These are phyloP conservation scores for Camelus bactrianus DNA, from an alignment of 2,113 vertebrate species.

Conservation along the genomic window DNA sequence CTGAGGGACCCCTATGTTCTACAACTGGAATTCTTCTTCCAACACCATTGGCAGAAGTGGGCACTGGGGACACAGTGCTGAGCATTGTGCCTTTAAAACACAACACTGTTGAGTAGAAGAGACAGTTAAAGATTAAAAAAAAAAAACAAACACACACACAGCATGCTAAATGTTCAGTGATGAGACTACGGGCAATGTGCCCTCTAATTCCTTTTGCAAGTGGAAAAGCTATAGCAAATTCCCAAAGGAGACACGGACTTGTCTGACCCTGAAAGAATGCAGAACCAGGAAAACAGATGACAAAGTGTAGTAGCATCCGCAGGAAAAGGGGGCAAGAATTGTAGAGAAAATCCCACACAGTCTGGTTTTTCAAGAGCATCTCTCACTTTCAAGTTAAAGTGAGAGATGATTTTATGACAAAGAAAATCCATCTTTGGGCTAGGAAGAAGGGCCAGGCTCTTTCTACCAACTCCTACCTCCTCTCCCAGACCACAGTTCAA, in stretches of 20 bases:
- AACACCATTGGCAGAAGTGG: no score
- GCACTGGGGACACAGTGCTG: neutral
- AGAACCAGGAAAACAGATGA: neutral
- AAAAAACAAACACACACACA: neutral
- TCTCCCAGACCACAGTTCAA: neutral
- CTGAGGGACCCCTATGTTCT: fast-evolving
- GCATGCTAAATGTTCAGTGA: neutral
- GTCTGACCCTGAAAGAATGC: neutral
- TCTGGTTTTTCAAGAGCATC: neutral
- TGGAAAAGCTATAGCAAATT: neutral
- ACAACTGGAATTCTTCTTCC: neutral
- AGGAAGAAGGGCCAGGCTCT: neutral
- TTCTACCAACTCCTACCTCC: fast-evolving
- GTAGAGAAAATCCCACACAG: neutral
- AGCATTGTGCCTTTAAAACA: neutral
- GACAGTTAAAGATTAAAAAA: neutral
- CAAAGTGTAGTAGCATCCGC: fast-evolving
- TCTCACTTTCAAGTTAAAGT: neutral
- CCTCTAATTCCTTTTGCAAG: neutral
- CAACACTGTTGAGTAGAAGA: neutral
- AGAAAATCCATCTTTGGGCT: neutral
- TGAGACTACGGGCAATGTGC: neutral
- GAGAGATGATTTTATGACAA: neutral
- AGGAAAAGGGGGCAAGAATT: fast-evolving
- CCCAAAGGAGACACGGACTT: neutral